A percentile compares a stretch with the other conserved stretches of the same genome.
phyloP scores from a whole-genome alignment of 2,797 vertebrate genomes.

The Neomorphus geoffroyi region DNA sequence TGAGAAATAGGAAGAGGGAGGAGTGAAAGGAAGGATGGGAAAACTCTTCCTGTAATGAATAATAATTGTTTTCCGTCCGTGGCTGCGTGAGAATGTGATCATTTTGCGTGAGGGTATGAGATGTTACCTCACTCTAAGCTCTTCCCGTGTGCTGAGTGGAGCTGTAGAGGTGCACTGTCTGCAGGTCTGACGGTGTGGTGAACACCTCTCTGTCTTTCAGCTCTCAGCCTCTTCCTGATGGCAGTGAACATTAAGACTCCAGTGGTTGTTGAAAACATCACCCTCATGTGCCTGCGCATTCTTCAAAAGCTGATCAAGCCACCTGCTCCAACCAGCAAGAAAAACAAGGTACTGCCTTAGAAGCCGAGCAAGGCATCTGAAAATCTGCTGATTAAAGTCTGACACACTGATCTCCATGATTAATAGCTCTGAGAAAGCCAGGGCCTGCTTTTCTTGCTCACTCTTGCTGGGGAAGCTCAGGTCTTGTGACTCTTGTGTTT shows the following conservation, averaged over 20 bases:
- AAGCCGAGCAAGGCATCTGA: background rate
- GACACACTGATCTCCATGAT: background rate
- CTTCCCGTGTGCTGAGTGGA: rapidly evolving
- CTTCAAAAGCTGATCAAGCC: slow-evolving; percentile 98
- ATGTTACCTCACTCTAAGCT: background rate
- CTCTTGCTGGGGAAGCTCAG: background rate
- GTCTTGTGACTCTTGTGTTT: background rate
- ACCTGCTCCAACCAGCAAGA: slow-evolving; percentile 96
- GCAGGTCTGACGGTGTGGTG: background rate
- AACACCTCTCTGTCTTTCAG: slow-evolving; percentile 65
- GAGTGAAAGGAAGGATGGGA: background rate
- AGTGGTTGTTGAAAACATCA: slow-evolving; percentile 98
- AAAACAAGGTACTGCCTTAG: slow-evolving; percentile 88
- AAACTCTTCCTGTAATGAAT: background rate
- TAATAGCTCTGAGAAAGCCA: background rate
- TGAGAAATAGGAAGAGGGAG: background rate
- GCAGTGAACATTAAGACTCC: slow-evolving; percentile 99
- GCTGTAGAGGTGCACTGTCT: background rate
- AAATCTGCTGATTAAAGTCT: background rate
- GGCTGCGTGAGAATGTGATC: background rate
- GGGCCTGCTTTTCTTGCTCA: background rate
- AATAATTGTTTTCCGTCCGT: background rate
- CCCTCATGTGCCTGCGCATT: slow-evolving; percentile 97
- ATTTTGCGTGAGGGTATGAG: background rate
- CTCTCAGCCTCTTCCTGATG: slow-evolving; percentile 97